Conservation (phyloP, 2,113 vertebrate species). For the Pomatostomus ruficeps region DNA sequence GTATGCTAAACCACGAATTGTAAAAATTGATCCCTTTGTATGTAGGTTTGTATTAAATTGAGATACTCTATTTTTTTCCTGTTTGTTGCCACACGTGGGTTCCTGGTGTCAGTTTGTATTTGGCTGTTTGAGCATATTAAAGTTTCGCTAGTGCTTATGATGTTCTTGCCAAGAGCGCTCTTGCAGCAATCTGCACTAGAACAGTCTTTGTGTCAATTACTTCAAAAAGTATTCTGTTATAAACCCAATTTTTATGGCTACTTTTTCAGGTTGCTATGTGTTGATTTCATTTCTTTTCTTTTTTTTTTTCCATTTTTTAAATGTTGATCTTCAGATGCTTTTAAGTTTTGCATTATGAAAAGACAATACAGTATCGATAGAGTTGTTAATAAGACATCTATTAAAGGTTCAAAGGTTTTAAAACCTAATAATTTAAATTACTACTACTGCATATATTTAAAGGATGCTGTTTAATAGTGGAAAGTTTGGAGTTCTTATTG, state of each 20-base stretch:
- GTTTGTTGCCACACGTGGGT: constrained; percentile 72
- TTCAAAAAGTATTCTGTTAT: constrained; percentile 78
- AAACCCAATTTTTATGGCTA: constrained; percentile 69
- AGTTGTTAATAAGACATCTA: constrained; percentile 38
- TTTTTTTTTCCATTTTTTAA: constrained; percentile 40
- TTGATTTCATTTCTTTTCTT: constrained; percentile 72
- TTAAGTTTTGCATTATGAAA: constrained; percentile 28
- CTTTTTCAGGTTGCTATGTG: constrained; percentile 70
- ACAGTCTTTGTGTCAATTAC: constrained; percentile 80
- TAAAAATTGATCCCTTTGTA: constrained; percentile 83
- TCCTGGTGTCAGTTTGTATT: constrained; percentile 86
- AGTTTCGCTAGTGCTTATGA: constrained; percentile 81
- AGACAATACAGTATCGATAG: neutral
- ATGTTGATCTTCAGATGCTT: constrained; percentile 58
- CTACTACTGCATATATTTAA: constrained; percentile 52
- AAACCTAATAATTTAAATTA: constrained; percentile 27
- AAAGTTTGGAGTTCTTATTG: constrained; percentile 29
- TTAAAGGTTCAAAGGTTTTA: neutral
- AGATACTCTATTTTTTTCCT: constrained; percentile 73
- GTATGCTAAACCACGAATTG: constrained; percentile 80
- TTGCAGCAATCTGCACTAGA: constrained; percentile 78
- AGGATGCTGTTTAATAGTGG: constrained; percentile 12
- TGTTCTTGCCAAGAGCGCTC: constrained; percentile 88
- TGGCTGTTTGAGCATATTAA: constrained; percentile 85
- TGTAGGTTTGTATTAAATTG: constrained; percentile 83